Percentiles rank a stretch among this genome's conserved stretches.
phyloP scores from a whole-genome alignment of 2,113 vertebrate genomes.

The Columba janthina region DNA sequence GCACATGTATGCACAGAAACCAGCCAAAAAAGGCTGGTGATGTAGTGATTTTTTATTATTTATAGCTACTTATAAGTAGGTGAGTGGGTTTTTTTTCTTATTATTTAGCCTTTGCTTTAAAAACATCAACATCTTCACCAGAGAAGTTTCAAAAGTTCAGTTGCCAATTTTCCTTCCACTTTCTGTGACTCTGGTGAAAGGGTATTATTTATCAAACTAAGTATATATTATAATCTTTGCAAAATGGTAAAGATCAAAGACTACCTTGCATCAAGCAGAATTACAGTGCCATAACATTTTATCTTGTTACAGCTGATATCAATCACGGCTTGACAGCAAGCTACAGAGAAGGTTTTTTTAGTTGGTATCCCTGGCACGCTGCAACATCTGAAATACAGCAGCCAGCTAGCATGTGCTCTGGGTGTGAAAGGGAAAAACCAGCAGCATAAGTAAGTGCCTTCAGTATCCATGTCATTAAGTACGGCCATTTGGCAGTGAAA shows the following conservation, averaged over 20 bases:
- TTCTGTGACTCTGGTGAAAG: constrained; percentile 53
- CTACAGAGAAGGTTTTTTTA: constrained; percentile 48
- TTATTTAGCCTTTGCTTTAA: constrained; percentile 2
- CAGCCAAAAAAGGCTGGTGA: neutral
- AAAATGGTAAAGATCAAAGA: constrained; percentile 78
- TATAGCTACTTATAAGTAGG: neutral
- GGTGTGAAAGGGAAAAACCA: constrained; percentile 22
- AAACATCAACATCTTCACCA: neutral
- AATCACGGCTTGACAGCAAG: constrained; percentile 70
- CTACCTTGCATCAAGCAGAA: constrained; percentile 74
- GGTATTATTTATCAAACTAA: constrained; percentile 74
- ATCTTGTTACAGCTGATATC: constrained; percentile 76
- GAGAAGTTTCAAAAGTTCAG: constrained; percentile 38
- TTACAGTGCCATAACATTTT: constrained; percentile 75
- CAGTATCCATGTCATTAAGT: neutral
- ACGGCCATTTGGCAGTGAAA: neutral
- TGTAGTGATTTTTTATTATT: neutral
- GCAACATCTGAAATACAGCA: constrained; percentile 49
- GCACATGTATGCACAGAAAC: neutral
- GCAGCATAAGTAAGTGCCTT: neutral
- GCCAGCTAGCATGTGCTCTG: constrained; percentile 11
- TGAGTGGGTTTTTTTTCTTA: neutral
- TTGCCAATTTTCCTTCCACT: constrained; percentile 49
- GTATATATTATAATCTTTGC: constrained; percentile 69
- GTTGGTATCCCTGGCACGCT: constrained; percentile 46